phyloP scores from a whole-genome alignment of 2,797 vertebrate species.

The Bufotes viridis region DNA sequence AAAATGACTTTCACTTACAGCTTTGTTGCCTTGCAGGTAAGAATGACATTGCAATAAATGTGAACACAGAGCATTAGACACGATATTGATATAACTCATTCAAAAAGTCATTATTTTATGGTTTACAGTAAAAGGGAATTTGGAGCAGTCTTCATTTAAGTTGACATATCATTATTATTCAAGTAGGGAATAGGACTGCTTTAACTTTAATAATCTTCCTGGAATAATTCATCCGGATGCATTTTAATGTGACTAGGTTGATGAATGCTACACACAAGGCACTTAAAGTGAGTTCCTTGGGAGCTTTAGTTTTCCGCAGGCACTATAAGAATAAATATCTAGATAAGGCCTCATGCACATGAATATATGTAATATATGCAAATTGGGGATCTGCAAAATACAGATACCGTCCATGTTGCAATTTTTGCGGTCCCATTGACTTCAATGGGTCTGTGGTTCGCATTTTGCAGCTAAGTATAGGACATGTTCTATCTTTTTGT shows the following conservation, averaged over 20 bases:
- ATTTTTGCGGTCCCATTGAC: too few relatives aligned
- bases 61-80: conserved; percentile 66
- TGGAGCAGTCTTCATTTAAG: conserved; percentile 15
- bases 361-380: too few relatives aligned
- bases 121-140: conserved; percentile 49
- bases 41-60: conserved; percentile 74
- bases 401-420: too few relatives aligned
- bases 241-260: conserved; percentile 40
- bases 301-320: background rate
- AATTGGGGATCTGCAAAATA: too few relatives aligned
- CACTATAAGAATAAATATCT: background rate
- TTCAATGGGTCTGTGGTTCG: too few relatives aligned
- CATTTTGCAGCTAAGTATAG: too few relatives aligned
- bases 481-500: too few relatives aligned
- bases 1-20: conserved; percentile 74
- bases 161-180: conserved; percentile 47
- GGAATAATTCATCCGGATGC: conserved; percentile 46
- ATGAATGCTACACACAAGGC: conserved; percentile 25
- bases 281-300: background rate
- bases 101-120: conserved; percentile 58
- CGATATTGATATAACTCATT: conserved; percentile 56
- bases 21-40: conserved; percentile 72
- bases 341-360: background rate
- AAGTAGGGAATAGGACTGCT: conserved; percentile 13
- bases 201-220: conserved; percentile 45